A percentile compares a stretch with the other conserved stretches of the same genome.
Conservation (phyloP, 2,797 vertebrate species). For the Tokudaia tokunoshimensis region DNA sequence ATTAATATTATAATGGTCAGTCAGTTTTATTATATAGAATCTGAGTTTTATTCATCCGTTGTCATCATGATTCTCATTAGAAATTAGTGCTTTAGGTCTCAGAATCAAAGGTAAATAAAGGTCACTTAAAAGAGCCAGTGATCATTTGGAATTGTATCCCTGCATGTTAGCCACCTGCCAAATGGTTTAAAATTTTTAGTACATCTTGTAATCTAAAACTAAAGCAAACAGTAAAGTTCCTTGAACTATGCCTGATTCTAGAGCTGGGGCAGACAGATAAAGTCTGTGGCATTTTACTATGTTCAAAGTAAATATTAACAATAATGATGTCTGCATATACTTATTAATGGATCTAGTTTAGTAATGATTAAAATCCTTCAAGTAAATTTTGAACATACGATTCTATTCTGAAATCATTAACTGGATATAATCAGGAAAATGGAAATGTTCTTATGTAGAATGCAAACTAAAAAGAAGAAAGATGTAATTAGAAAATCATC, state of each 20-base stretch:
- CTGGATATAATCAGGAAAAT: neutral
- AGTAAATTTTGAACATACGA: neutral
- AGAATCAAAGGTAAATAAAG: neutral
- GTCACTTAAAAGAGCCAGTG: neutral
- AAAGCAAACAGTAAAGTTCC: neutral
- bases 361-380: neutral
- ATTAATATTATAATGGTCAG: neutral
- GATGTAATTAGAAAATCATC: neutral
- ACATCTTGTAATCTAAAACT: neutral
- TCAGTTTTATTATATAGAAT: neutral
- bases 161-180: neutral
- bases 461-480: neutral
- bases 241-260: neutral
- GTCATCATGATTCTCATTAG: neutral
- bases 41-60: neutral
- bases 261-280: neutral
- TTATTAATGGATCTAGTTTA: neutral
- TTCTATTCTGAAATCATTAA: neutral
- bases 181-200: neutral
- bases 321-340: neutral
- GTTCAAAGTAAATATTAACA: neutral
- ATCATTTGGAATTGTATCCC: neutral
- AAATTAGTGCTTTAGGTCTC: constrained; percentile 16
- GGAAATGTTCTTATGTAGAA: neutral
- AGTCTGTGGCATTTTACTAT: neutral